phyloP scores from a whole-genome alignment of 35 echinoderm and acorn worm species.

The Diadema setosum region DNA sequence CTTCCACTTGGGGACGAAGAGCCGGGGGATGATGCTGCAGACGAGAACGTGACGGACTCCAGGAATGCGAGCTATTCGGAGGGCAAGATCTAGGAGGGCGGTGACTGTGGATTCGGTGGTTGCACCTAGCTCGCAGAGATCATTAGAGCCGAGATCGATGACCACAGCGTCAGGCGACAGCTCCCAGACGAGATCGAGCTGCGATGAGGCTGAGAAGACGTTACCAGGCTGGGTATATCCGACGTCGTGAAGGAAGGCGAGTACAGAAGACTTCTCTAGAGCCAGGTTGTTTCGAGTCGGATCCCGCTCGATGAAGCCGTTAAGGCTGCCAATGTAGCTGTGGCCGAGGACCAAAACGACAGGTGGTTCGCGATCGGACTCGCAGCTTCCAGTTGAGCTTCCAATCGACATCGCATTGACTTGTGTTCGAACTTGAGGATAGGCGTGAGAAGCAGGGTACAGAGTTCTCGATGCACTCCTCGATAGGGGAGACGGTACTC shows the following conservation, averaged over 20 bases:
- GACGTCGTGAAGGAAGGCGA: not conserved
- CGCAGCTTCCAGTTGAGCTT: too few species aligned
- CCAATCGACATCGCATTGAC: not conserved
- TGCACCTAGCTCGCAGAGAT: not conserved
- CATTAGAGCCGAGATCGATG: not conserved
- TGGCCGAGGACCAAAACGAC: not conserved
- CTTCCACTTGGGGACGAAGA: not conserved
- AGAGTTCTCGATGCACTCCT: too few species aligned
- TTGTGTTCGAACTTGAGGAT: too few species aligned
- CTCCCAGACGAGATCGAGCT: slow-evolving; percentile 11
- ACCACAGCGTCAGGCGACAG: slow-evolving; percentile 1
- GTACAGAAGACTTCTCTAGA: not conserved
- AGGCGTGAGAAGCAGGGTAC: too few species aligned
- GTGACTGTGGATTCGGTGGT: not conserved
- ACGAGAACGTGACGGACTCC: not conserved
- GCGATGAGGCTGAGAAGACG: not conserved
- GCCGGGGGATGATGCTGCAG: not conserved
- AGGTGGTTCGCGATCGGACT: not conserved
- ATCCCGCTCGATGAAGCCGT: not conserved
- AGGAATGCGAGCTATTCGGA: not conserved
- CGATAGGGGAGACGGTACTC: too few species aligned
- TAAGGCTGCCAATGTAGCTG: not conserved
- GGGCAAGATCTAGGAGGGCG: not conserved
- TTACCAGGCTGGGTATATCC: not conserved
- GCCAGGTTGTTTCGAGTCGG: not conserved